Percentiles rank a stretch among this genome's conserved stretches.
These are phyloP conservation scores for Globodera rostochiensis DNA, from an alignment of 1,140 invertebrate species.

Conservation along the genomic window DNA sequence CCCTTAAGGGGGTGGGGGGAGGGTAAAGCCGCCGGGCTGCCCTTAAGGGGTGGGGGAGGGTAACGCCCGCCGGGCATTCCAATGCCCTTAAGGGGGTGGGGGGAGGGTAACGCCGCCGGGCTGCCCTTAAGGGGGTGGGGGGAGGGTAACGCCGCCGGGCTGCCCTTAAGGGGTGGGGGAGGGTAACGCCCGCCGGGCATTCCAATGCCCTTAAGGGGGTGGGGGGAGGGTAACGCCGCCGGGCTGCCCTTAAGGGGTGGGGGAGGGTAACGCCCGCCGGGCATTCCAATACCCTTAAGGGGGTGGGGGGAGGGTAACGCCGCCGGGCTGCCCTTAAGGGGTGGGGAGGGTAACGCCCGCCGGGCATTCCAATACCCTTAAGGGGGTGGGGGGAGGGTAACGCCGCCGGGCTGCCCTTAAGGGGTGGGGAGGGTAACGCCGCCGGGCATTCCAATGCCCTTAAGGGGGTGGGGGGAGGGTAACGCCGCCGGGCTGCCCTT, in stretches of 20 bases:
- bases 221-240: neutral
- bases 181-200: too few relatives aligned
- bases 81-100: slow-evolving; percentile 5
- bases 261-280: neutral
- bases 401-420: neutral
- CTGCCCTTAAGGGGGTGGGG: neutral
- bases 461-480: neutral
- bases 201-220: slow-evolving; percentile 1
- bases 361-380: neutral
- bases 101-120: neutral
- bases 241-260: neutral
- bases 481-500: neutral
- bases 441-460: neutral
- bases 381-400: neutral
- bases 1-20: neutral
- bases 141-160: neutral
- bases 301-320: neutral
- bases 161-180: neutral
- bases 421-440: neutral
- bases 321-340: neutral
- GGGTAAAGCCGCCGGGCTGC: too few relatives aligned
- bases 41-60: neutral
- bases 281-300: slow-evolving; percentile 1
- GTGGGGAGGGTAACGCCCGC: neutral
- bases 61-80: too few relatives aligned